Evolutionary conservation across 2,888 invertebrate genomes (phyloP).

Genomic region (Cephus spinipes): DNA sequence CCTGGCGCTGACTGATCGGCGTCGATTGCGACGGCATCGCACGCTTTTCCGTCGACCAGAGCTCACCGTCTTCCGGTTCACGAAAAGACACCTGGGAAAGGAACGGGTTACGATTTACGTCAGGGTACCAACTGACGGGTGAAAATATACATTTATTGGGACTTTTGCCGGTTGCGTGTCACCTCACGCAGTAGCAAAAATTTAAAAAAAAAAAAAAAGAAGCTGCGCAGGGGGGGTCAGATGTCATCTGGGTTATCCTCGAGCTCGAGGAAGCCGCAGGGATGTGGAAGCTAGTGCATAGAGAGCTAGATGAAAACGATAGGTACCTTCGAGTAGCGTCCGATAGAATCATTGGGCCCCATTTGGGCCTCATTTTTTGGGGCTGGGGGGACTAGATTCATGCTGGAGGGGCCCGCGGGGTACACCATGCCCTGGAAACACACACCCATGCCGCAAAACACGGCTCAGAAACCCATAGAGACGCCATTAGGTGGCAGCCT

Average conservation of each 20-base stretch:
- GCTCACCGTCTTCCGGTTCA: constrained; percentile 61
- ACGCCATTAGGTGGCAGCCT: constrained; percentile 1
- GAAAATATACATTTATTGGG: neutral
- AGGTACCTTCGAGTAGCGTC: constrained; percentile 51
- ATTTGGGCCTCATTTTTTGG: constrained; percentile 46
- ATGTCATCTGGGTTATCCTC: neutral
- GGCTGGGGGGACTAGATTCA: constrained; percentile 50
- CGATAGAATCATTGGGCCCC: constrained; percentile 49
- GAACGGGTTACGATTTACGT: neutral
- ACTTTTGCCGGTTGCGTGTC: neutral
- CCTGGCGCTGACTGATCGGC: constrained; percentile 50
- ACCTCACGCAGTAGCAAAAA: neutral
- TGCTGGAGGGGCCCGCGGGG: constrained; percentile 49
- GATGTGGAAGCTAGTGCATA: neutral
- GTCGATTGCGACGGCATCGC: constrained; percentile 45
- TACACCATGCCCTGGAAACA: constrained; percentile 52
- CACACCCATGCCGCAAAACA: constrained; percentile 43
- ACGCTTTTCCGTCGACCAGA: constrained; percentile 62
- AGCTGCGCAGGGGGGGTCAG: neutral
- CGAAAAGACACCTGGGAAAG: constrained; percentile 58
- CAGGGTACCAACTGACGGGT: neutral
- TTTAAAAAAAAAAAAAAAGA: too few relatives aligned
- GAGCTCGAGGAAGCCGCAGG: neutral
- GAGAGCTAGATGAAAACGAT: constrained; percentile 38
- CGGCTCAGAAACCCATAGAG: constrained; percentile 38